These are phyloP conservation scores for Branchellion lobata DNA, from an alignment of 2,888 invertebrate genomes.

Conservation along the genomic window DNA sequence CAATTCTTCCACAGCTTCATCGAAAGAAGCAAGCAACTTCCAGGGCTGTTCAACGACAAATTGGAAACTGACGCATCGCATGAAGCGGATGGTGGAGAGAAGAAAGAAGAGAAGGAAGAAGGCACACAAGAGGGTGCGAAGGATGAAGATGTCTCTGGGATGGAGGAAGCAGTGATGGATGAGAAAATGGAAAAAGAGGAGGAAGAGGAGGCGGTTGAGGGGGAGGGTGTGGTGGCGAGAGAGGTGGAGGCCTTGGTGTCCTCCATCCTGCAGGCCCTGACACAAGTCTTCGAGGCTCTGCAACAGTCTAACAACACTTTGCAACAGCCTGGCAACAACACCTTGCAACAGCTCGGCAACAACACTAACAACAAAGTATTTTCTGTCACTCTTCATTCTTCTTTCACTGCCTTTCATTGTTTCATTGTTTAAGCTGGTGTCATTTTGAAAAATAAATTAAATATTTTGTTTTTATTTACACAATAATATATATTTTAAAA, in stretches of 20 bases:
- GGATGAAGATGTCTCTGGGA: neutral
- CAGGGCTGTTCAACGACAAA: neutral
- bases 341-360: no score
- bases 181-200: neutral
- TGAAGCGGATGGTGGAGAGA: neutral
- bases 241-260: neutral
- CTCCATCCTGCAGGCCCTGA: neutral
- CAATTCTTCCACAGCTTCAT: constrained; percentile 45
- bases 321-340: neutral
- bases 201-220: neutral
- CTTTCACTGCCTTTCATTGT: no score
- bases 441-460: no score
- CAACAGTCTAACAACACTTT: neutral
- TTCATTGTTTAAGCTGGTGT: no score
- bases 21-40: constrained; percentile 19
- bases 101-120: neutral
- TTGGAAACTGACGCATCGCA: neutral
- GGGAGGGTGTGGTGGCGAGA: neutral
- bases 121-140: neutral
- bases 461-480: no score
- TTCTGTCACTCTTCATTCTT: no score
- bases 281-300: neutral
- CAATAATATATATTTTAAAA: no score
- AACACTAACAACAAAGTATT: no score
- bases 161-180: neutral